phyloP scores from a whole-genome alignment of 2,888 invertebrate genomes.

The Metacarcinus magister region DNA sequence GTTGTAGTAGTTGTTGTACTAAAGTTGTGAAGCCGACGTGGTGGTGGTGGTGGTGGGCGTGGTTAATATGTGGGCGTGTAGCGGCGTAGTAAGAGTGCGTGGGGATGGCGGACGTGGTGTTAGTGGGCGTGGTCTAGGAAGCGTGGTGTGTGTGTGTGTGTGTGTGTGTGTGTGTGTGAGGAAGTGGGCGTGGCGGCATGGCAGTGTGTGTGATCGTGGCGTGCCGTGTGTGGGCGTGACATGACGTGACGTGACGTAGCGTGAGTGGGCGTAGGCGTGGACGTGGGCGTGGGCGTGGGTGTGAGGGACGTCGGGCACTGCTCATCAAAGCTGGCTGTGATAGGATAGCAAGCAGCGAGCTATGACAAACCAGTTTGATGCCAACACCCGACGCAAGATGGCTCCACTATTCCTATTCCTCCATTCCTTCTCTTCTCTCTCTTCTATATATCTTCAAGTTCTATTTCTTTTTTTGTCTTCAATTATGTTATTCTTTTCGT shows the following conservation, averaged over 20 bases:
- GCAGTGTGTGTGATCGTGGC: background rate
- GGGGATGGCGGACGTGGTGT: background rate
- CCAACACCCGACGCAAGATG: constrained; percentile 86
- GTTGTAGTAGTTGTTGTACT: background rate
- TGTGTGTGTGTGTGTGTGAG: constrained; percentile 17
- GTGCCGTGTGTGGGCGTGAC: background rate
- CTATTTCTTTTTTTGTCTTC: background rate
- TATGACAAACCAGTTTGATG: constrained; percentile 94
- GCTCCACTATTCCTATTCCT: background rate
- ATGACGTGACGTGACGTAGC: background rate
- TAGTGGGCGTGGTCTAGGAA: background rate
- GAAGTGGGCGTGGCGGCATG: background rate
- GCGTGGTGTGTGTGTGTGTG: constrained; percentile 27
- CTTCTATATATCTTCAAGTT: background rate
- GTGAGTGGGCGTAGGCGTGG: background rate
- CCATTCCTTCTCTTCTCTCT: background rate
- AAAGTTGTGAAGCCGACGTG: background rate
- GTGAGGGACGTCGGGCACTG: constrained; percentile 87
- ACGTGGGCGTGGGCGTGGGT: background rate
- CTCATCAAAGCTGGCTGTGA: constrained; percentile 99
- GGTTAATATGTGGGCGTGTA: background rate
- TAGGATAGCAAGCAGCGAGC: constrained; percentile 88
- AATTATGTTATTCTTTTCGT: background rate
- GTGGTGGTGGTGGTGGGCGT: background rate
- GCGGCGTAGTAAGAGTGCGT: constrained; percentile 11